Evolutionary conservation across 2,797 vertebrate species (phyloP), one percentile per base, ranked within the genome.

Genomic region (Gallinago stenura): DNA sequence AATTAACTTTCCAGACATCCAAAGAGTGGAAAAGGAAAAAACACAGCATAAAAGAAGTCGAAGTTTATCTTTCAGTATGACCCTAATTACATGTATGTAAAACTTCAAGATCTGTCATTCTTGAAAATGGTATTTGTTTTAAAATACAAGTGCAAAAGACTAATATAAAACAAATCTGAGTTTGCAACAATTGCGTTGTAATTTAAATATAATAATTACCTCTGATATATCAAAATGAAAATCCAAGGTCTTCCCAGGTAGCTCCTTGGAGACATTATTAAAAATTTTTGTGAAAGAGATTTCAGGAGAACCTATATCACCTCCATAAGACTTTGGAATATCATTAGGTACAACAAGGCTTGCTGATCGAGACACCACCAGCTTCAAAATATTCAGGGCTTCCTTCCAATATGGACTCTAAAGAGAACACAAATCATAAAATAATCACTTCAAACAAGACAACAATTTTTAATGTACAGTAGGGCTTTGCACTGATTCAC

Each of bases 171-270:
- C 50, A 64, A 80, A 83, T 16, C 46, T 16, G n/a, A 62, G 20
- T 65, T 83, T 81, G 37, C 30, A 76, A 87, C 6, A 75, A 88
- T 1, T 77, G 22, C 7, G 46, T 2, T 75, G 9, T 48, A 64
- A 83, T 65, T 77, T 41, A 76, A 85, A 88, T 21, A 53, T 7
- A 89, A 65, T 48, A 85, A 95, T 97, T 97, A 99, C 99, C 99
- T 99, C 99, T 62, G 99, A 99, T 97, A 99, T 99, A 98, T 99
- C 99, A 96, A 99, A 99, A 98, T 99, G 99, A 97, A 99, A 99
- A 98, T 99, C 99, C 94, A 99, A 98, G 20, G 99, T 99, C 98
- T 99, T 99, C 45, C 99, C 99, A 2, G 99, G 99, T 54, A 99
- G 98, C 94, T 99, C 99, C 97, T 99, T 99, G 3, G 99, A 99